phyloP scores from a whole-genome alignment of 1,140 invertebrate species.

The Tachypleus tridentatus region DNA sequence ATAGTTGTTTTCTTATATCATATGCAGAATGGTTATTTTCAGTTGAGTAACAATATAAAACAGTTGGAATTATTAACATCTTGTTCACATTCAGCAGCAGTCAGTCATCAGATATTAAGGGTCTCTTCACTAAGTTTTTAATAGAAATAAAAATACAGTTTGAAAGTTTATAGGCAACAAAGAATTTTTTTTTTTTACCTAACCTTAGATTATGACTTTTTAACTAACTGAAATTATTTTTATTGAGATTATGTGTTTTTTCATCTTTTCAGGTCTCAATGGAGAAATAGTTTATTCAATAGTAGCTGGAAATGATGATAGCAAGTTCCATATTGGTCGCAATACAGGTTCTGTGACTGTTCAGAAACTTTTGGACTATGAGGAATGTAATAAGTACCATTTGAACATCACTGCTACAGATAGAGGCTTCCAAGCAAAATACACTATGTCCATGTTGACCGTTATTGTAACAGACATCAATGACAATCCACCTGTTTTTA shows the following conservation, averaged over 20 bases:
- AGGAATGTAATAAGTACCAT: slow-evolving; percentile 65
- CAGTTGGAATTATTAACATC: too few relatives aligned
- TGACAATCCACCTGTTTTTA: slow-evolving; percentile 74
- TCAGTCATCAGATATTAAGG: too few relatives aligned
- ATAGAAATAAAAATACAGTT: too few relatives aligned
- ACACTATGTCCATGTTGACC: slow-evolving; percentile 60
- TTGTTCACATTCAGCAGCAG: too few relatives aligned
- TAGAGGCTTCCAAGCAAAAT: slow-evolving; percentile 53
- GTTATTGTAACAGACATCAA: slow-evolving; percentile 81
- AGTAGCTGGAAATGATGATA: slow-evolving; percentile 61
- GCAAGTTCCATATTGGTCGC: slow-evolving; percentile 61
- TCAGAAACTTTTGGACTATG: slow-evolving; percentile 69
- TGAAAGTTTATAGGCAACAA: too few relatives aligned
- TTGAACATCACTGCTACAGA: slow-evolving; percentile 78
- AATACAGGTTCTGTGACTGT: slow-evolving; percentile 66
- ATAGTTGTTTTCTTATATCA: too few relatives aligned
- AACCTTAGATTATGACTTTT: slow-evolving; percentile 9
- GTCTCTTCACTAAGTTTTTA: too few relatives aligned
- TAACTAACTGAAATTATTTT: too few relatives aligned
- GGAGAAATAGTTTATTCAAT: slow-evolving; percentile 75
- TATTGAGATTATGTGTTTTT: too few relatives aligned
- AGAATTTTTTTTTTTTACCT: too few relatives aligned
- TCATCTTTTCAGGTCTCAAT: slow-evolving; percentile 50
- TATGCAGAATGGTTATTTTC: too few relatives aligned
- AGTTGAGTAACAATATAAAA: too few relatives aligned